A percentile compares a stretch with the other conserved stretches of the same genome.
Evolutionary conservation across 2,888 invertebrate species (phyloP).

Genomic region (Macrosiphum euphorbiae): DNA sequence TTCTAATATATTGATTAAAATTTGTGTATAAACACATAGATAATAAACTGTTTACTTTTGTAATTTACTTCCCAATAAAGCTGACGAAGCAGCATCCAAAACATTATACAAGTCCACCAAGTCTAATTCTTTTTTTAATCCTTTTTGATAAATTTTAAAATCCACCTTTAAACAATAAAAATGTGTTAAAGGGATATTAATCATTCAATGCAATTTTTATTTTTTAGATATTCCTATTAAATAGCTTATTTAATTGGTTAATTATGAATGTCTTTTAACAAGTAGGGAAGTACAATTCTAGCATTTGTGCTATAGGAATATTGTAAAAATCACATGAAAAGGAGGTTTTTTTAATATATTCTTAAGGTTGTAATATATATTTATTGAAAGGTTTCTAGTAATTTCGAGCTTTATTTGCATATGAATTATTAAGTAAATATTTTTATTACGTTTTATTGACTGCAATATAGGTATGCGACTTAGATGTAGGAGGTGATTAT

Average conservation of each 20-base stretch:
- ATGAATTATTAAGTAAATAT: neutral
- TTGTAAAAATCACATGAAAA: no score
- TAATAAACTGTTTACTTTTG: constrained; percentile 74
- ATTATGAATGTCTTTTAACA: neutral
- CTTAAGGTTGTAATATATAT: no score
- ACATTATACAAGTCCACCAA: constrained; percentile 82
- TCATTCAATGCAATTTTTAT: neutral
- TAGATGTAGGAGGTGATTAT: neutral
- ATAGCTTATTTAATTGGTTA: neutral
- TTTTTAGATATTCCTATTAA: neutral
- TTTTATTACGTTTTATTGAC: neutral
- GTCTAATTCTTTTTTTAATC: constrained; percentile 80
- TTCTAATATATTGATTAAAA: neutral
- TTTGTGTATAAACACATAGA: neutral
- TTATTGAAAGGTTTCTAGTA: neutral
- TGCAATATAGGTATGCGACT: neutral
- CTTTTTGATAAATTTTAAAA: constrained; percentile 82
- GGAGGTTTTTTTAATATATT: no score
- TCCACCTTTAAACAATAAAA: constrained; percentile 74
- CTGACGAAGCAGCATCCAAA: constrained; percentile 78
- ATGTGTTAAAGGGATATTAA: neutral
- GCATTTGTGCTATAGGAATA: no score
- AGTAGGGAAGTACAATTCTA: no score
- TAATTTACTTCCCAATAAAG: constrained; percentile 76
- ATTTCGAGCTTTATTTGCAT: neutral